Evolutionary conservation across 2,888 invertebrate genomes (phyloP).

Genomic region (Melikaiella ostensackeni): DNA sequence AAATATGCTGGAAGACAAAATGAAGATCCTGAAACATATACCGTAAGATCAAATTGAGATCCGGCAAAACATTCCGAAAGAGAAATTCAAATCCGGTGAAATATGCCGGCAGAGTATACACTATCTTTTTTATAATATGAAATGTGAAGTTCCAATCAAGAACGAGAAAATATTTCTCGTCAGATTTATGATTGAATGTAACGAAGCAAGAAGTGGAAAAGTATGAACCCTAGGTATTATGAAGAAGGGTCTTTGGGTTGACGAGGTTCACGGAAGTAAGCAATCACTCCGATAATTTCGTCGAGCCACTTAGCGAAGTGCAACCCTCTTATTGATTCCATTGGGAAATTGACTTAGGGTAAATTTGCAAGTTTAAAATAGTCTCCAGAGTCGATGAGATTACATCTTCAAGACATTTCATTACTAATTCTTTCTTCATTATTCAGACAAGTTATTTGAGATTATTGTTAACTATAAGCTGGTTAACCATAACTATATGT

Average conservation of each 20-base stretch:
- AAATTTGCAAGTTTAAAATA: constrained; percentile 38
- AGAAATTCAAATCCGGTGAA: too few relatives aligned
- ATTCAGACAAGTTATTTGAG: background rate
- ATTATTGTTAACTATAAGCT: background rate
- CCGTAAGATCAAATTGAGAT: too few relatives aligned
- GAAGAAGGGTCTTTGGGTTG: constrained; percentile 51
- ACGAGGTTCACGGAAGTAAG: constrained; percentile 58
- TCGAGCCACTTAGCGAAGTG: constrained; percentile 54
- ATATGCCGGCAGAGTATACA: too few relatives aligned
- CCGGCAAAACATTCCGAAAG: too few relatives aligned
- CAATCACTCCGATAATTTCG: constrained; percentile 62
- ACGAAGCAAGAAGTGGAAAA: constrained; percentile 31
- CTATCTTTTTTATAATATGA: background rate
- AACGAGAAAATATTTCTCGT: constrained; percentile 1
- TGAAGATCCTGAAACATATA: too few relatives aligned
- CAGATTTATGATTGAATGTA: constrained; percentile 20
- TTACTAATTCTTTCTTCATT: background rate
- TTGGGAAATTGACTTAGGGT: constrained; percentile 41
- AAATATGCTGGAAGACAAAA: too few relatives aligned
- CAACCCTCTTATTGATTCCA: constrained; percentile 57
- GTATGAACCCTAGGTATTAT: constrained; percentile 16
- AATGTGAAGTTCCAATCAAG: background rate
- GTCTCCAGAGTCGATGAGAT: constrained; percentile 29
- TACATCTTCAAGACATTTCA: constrained; percentile 15
- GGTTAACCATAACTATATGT: too few relatives aligned